phyloP scores from a whole-genome alignment of 2,888 invertebrate genomes.

The Diloba caeruleocephala region DNA sequence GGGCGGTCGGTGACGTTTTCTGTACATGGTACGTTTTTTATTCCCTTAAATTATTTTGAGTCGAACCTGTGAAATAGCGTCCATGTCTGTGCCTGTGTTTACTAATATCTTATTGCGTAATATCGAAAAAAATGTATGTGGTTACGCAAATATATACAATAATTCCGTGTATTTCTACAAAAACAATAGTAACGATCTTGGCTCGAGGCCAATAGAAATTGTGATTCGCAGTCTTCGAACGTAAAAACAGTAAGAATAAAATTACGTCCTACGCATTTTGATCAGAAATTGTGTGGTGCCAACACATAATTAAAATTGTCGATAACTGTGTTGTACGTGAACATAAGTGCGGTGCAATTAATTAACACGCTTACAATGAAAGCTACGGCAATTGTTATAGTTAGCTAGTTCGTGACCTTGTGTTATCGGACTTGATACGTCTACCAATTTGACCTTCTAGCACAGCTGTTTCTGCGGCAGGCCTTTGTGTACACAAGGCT shows the following conservation, averaged over 20 bases:
- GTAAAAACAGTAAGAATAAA: conserved; percentile 41
- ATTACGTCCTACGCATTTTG: conserved; percentile 29
- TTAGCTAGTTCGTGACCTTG: conserved; percentile 16
- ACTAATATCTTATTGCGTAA: conserved; percentile 40
- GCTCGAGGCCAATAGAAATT: conserved; percentile 40
- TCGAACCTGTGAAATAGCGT: conserved; percentile 6
- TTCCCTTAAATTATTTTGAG: conserved; percentile 8
- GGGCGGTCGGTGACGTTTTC: conserved; percentile 24
- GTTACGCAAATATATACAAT: conserved; percentile 44
- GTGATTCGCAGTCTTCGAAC: conserved; percentile 44
- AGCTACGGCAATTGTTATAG: conserved; percentile 13
- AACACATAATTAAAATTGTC: conserved; percentile 16
- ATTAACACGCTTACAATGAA: conserved; percentile 4
- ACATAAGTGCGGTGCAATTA: conserved; percentile 22
- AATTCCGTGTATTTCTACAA: conserved; percentile 33
- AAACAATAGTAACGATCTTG: conserved; percentile 38
- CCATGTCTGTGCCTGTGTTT: conserved; percentile 41
- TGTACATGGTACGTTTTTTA: conserved; percentile 28
- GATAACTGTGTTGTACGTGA: conserved; percentile 16
- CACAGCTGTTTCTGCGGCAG: background rate
- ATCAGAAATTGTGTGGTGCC: conserved; percentile 29
- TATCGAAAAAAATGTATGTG: conserved; percentile 21
- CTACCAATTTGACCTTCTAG: background rate
- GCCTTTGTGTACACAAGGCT: conserved; percentile 11
- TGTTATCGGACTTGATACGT: conserved; percentile 3